Percentiles rank a stretch among this genome's conserved stretches.
phyloP scores from a whole-genome alignment of 2,113 vertebrate species.

The Lamprotornis superbus region DNA sequence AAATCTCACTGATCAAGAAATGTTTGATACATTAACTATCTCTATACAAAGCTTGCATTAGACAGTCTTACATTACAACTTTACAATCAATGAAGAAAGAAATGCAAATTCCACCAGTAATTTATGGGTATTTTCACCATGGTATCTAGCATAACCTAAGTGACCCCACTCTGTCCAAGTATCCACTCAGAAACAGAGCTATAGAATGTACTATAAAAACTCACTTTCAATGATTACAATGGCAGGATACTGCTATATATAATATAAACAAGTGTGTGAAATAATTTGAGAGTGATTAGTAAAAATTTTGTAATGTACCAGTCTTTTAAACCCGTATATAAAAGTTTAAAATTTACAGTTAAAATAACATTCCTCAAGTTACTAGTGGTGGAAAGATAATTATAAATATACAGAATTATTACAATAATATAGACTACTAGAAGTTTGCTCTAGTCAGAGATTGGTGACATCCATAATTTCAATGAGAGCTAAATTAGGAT shows the following conservation, averaged over 20 bases:
- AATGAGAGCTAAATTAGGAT: background rate
- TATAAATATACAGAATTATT: background rate
- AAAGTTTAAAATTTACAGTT: background rate
- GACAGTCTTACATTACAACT: constrained; percentile 29
- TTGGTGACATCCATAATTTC: background rate
- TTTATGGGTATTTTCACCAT: background rate
- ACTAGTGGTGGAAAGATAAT: background rate
- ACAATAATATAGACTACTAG: background rate
- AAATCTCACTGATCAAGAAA: background rate
- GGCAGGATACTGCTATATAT: background rate
- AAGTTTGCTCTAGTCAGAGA: background rate
- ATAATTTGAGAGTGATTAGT: background rate
- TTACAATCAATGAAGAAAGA: constrained; percentile 14
- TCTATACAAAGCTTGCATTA: constrained; percentile 1
- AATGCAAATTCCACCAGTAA: background rate
- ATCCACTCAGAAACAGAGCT: background rate
- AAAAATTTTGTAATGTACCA: background rate
- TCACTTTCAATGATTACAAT: background rate
- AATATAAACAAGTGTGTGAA: background rate
- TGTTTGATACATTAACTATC: background rate
- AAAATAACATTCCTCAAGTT: background rate
- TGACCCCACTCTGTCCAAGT: background rate
- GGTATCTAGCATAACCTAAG: background rate
- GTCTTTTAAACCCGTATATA: background rate
- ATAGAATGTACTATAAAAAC: background rate